Percentiles rank a stretch among this genome's conserved stretches.
Conservation (phyloP, 2,888 invertebrate species). For the Onchidella celtica region DNA sequence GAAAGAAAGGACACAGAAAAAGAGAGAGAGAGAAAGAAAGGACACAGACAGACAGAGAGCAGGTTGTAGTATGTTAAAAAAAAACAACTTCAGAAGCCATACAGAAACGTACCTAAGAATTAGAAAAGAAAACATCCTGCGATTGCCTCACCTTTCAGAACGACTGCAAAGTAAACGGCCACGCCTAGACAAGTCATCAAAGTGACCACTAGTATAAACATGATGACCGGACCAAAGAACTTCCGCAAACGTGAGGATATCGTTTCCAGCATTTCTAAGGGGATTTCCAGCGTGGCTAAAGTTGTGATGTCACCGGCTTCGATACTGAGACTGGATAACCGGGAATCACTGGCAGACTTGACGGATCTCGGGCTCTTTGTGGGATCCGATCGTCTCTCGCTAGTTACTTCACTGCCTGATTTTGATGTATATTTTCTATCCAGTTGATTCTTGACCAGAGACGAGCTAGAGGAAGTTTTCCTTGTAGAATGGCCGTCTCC, state of each 20-base stretch:
- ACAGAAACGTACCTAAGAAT: no score
- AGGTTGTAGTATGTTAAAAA: no score
- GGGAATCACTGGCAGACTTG: not conserved
- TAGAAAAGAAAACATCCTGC: not conserved
- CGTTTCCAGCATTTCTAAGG: slow-evolving; percentile 44
- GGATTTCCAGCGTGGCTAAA: slow-evolving; percentile 49
- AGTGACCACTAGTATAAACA: slow-evolving; percentile 62
- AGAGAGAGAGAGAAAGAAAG: no score
- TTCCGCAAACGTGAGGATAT: slow-evolving; percentile 41
- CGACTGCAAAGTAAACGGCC: slow-evolving; percentile 70
- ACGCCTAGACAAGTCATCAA: slow-evolving; percentile 66
- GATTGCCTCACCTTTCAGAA: slow-evolving; percentile 68
- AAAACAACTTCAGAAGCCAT: no score
- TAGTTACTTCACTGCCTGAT: not conserved
- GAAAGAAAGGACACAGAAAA: no score
- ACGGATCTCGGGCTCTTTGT: not conserved
- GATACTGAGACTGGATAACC: not conserved
- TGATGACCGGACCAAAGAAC: slow-evolving; percentile 60
- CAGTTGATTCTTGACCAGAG: not conserved
- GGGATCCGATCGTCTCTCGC: not conserved
- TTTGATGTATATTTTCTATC: not conserved
- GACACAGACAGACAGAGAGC: no score
- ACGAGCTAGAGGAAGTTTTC: not conserved
- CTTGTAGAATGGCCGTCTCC: not conserved
- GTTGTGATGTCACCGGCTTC: not conserved